These are phyloP conservation scores for Suricata suricatta DNA, from an alignment of 2,113 vertebrate genomes.

Conservation along the genomic window DNA sequence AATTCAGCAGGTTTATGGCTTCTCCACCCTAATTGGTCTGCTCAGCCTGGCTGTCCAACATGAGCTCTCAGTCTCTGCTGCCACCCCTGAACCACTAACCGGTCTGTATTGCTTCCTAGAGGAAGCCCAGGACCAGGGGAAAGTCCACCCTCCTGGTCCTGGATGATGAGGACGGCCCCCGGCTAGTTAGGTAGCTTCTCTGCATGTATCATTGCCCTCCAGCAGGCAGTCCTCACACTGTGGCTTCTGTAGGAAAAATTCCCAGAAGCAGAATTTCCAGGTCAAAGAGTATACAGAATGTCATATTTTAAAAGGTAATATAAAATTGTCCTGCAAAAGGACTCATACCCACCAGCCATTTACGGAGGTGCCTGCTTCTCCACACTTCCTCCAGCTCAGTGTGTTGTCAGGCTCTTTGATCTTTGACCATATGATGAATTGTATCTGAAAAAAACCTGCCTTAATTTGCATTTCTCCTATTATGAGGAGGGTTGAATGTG, in stretches of 20 bases:
- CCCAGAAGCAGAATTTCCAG: neutral
- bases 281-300: neutral
- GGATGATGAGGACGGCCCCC: neutral
- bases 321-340: neutral
- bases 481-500: neutral
- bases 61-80: neutral
- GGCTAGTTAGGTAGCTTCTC: neutral
- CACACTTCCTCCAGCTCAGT: neutral
- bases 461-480: conserved; percentile 5
- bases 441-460: neutral
- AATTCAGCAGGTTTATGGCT: neutral
- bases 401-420: neutral
- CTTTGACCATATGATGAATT: neutral
- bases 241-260: neutral
- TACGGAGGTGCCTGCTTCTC: neutral
- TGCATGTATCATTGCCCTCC: neutral
- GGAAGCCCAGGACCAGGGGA: neutral
- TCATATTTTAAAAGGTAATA: neutral
- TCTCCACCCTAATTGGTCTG: neutral
- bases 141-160: neutral
- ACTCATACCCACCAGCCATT: neutral
- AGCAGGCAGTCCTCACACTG: neutral
- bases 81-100: neutral
- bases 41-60: neutral
- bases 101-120: neutral